Percentiles rank a stretch among this genome's conserved stretches.
Evolutionary conservation across 2,888 invertebrate genomes (phyloP).

Genomic region (Peribatodes rhomboidaria): DNA sequence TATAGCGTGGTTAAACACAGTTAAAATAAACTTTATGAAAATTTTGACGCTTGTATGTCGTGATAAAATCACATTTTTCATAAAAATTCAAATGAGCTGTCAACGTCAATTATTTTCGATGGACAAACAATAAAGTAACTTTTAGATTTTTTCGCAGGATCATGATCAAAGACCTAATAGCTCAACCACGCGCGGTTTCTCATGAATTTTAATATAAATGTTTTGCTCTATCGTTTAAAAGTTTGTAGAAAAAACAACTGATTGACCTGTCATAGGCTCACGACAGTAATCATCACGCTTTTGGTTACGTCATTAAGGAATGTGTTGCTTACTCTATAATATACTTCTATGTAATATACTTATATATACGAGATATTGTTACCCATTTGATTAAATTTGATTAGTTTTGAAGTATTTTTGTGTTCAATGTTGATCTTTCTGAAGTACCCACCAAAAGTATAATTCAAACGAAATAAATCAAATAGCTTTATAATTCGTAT

Average conservation of each 20-base stretch:
- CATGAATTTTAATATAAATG: conserved; percentile 43
- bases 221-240: conserved; percentile 33
- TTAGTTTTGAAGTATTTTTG: too few relatives aligned
- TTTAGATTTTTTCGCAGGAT: conserved; percentile 50
- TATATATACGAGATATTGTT: too few relatives aligned
- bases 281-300: conserved; percentile 36
- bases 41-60: conserved; percentile 10
- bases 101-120: conserved; percentile 58
- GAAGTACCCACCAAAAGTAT: too few relatives aligned
- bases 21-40: neutral
- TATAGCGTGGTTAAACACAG: conserved; percentile 1
- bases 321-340: neutral
- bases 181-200: conserved; percentile 35
- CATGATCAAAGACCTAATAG: conserved; percentile 40
- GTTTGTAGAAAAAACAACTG: conserved; percentile 40
- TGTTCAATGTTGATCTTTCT: too few relatives aligned
- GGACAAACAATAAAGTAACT: conserved; percentile 48
- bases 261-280: conserved; percentile 32
- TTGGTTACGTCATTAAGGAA: conserved; percentile 23
- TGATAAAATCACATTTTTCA: conserved; percentile 30
- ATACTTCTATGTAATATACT: too few relatives aligned
- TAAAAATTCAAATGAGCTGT: conserved; percentile 55
- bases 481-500: too few relatives aligned
- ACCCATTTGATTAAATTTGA: too few relatives aligned
- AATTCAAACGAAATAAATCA: too few relatives aligned